Conservation (phyloP, 1,140 invertebrate species). For the Lineus longissimus region DNA sequence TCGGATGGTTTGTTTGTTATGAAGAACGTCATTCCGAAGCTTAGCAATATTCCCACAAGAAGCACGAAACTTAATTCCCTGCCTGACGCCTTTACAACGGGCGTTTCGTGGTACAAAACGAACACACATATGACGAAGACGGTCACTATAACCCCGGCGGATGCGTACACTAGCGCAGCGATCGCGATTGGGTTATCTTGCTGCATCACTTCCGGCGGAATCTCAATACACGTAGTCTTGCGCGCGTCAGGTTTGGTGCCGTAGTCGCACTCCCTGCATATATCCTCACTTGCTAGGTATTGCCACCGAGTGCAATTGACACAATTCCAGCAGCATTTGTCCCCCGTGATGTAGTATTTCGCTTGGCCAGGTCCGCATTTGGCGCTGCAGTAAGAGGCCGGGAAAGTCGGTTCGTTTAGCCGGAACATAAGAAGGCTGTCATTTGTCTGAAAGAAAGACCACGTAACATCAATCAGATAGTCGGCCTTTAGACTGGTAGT, state of each 20-base stretch:
- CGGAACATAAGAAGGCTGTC: conserved; percentile 37
- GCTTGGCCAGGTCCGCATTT: conserved; percentile 82
- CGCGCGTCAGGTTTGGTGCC: conserved; percentile 76
- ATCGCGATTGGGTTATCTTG: conserved; percentile 53
- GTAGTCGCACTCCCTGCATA: conserved; percentile 74
- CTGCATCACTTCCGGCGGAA: conserved; percentile 79
- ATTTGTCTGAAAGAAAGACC: conserved; percentile 25
- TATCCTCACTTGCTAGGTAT: conserved; percentile 72
- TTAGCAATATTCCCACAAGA: conserved; percentile 49
- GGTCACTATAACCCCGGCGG: conserved; percentile 58
- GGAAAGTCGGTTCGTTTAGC: conserved; percentile 65
- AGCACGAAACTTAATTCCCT: conserved; percentile 52
- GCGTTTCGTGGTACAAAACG: conserved; percentile 40
- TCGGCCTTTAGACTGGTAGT: too few species aligned
- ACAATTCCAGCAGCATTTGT: conserved; percentile 94
- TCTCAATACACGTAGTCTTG: conserved; percentile 70
- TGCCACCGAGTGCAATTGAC: conserved; percentile 86
- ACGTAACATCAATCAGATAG: too few species aligned
- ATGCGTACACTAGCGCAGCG: conserved; percentile 43
- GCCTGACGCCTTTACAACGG: conserved; percentile 52
- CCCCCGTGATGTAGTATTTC: conserved; percentile 84
- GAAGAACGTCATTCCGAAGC: conserved; percentile 49
- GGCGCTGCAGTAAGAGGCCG: conserved; percentile 83
- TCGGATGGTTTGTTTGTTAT: conserved; percentile 57
- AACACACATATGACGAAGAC: conserved; percentile 34